These are phyloP conservation scores for Callimico goeldii DNA, from an alignment of 2,797 vertebrate genomes.

Conservation along the genomic window DNA sequence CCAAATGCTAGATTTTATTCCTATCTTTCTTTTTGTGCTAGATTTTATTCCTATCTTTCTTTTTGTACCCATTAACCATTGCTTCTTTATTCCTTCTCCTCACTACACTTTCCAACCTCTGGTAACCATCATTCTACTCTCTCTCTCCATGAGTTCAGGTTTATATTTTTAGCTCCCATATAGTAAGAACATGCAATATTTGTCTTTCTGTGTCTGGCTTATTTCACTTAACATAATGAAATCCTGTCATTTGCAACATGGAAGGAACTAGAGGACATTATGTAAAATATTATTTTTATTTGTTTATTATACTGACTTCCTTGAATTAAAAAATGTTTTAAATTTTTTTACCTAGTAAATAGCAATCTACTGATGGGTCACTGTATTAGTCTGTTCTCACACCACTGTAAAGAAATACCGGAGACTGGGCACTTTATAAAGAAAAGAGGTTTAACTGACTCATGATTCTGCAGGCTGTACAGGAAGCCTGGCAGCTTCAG, in stretches of 20 bases:
- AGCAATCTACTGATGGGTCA: neutral
- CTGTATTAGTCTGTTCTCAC: neutral
- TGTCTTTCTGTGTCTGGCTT: neutral
- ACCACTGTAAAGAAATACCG: neutral
- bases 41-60: neutral
- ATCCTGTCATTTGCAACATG: neutral
- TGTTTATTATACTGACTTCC: neutral
- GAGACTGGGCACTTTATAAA: neutral
- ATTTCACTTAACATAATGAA: neutral
- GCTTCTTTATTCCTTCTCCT: neutral
- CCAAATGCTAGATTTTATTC: neutral
- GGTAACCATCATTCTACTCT: neutral
- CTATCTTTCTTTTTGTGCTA: neutral
- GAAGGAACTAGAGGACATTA: neutral
- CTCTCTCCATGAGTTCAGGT: neutral
- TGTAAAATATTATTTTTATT: neutral
- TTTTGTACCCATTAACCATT: neutral
- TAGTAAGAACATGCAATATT: neutral
- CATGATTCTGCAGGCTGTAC: neutral
- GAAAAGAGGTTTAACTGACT: neutral
- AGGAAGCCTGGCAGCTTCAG: neutral
- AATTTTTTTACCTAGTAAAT: neutral
- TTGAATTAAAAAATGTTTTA: neutral
- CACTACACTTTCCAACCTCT: neutral
- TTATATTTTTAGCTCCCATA: neutral